These are phyloP conservation scores for Drosophila murphyi DNA, from an alignment of 1,140 invertebrate species.

Conservation along the genomic window DNA sequence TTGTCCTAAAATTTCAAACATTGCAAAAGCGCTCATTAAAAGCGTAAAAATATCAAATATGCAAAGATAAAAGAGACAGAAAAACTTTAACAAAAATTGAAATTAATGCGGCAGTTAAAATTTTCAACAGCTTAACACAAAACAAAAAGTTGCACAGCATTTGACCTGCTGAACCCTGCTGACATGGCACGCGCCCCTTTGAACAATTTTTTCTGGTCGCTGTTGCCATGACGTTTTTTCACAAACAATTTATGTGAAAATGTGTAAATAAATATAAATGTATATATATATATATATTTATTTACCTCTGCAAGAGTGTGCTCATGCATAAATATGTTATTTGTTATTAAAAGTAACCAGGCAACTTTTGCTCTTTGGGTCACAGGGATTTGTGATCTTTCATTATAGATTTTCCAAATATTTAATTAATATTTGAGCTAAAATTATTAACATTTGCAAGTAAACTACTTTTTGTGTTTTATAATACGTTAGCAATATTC, in stretches of 20 bases:
- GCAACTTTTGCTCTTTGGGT: slow-evolving; percentile 48
- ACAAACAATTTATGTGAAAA: slow-evolving; percentile 44
- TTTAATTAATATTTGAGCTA: slow-evolving; percentile 37
- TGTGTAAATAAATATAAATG: slow-evolving; percentile 30
- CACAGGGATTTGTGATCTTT: slow-evolving; percentile 29
- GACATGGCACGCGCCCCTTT: slow-evolving; percentile 41
- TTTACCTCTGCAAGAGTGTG: not conserved
- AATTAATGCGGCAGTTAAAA: slow-evolving; percentile 48
- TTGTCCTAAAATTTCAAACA: slow-evolving; percentile 10
- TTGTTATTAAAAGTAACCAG: slow-evolving; percentile 55
- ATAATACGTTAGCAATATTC: not conserved
- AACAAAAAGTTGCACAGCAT: slow-evolving; percentile 18
- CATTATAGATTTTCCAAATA: slow-evolving; percentile 2
- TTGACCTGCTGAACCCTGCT: slow-evolving; percentile 57
- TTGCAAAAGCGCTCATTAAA: slow-evolving; percentile 17
- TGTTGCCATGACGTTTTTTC: slow-evolving; percentile 53
- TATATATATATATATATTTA: slow-evolving; percentile 31
- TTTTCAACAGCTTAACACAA: slow-evolving; percentile 20
- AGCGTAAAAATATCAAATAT: slow-evolving; percentile 1
- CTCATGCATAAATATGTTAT: slow-evolving; percentile 18
- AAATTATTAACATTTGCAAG: slow-evolving; percentile 30
- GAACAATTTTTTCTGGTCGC: slow-evolving; percentile 25
- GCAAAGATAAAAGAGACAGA: slow-evolving; percentile 1
- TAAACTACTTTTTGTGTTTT: slow-evolving; percentile 13
- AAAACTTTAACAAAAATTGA: slow-evolving; percentile 28